Evolutionary conservation across 2,113 vertebrate genomes (phyloP).

Genomic region (Halcyon senegalensis): DNA sequence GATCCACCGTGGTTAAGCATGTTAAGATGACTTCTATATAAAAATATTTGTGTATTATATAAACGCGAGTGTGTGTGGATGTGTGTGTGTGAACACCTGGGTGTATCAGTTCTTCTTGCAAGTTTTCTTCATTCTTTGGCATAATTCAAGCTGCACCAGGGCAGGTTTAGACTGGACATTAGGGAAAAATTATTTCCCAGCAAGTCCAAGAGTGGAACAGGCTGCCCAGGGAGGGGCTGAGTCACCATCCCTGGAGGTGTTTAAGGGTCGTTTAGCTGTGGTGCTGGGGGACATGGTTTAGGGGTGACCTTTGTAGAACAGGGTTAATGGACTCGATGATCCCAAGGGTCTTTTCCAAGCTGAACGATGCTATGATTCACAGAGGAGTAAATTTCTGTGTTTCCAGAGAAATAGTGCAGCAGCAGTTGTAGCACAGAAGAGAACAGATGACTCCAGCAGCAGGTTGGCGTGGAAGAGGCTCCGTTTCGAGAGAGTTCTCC

Average conservation of each 20-base stretch:
- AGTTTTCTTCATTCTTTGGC: neutral
- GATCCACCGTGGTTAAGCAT: neutral
- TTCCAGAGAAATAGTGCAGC: neutral
- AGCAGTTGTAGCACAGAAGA: neutral
- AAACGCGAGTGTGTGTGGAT: neutral
- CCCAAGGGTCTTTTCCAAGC: too few relatives aligned
- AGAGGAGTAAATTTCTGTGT: neutral
- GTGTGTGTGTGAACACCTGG: rapidly evolving
- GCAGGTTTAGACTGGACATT: too few relatives aligned
- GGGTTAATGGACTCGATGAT: too few relatives aligned
- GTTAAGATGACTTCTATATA: neutral
- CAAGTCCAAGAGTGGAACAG: too few relatives aligned
- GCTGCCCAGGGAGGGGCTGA: too few relatives aligned
- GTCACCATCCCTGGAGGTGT: too few relatives aligned
- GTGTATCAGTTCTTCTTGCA: neutral
- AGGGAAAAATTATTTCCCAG: too few relatives aligned
- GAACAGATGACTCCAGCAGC: neutral
- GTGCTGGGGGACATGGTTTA: too few relatives aligned
- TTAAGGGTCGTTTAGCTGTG: too few relatives aligned
- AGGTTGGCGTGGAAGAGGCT: neutral
- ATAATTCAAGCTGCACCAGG: neutral
- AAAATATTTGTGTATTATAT: neutral
- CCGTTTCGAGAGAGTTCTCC: neutral
- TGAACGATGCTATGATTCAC: too few relatives aligned
- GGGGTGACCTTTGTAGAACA: too few relatives aligned